phyloP scores from a whole-genome alignment of 2,113 vertebrate species.

The Ctenomys sociabilis region DNA sequence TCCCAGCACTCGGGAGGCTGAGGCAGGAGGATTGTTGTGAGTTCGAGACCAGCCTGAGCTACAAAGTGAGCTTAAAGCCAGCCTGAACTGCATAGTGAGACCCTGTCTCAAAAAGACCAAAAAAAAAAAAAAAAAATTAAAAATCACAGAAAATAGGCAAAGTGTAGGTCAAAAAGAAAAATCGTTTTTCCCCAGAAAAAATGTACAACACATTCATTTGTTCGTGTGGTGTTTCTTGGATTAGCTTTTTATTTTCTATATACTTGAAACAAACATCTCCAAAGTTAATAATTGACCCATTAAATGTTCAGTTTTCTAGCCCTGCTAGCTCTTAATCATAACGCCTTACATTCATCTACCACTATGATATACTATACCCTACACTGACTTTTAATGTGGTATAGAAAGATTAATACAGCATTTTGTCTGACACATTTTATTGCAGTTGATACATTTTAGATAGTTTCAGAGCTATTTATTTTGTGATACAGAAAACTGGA shows the following conservation, averaged over 20 bases:
- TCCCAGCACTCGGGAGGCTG: too few species aligned
- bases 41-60: too few species aligned
- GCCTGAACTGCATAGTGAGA: too few species aligned
- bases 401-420: conserved; percentile 69
- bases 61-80: too few species aligned
- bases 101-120: too few species aligned
- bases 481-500: conserved; percentile 60
- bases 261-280: not conserved
- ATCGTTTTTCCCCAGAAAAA: not conserved
- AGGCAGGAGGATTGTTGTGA: too few species aligned
- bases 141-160: not conserved
- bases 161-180: not conserved
- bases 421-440: conserved; percentile 77
- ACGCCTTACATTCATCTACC: conserved; percentile 17
- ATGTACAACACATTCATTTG: not conserved
- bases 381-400: conserved; percentile 73
- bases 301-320: conserved; percentile 22
- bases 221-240: not conserved
- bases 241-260: conserved; percentile 31
- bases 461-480: conserved; percentile 75
- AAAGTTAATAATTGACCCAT: not conserved
- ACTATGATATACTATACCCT: not conserved
- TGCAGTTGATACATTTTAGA: conserved; percentile 62
- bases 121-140: not conserved
- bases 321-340: conserved; percentile 53